Evolutionary conservation across 1,140 invertebrate genomes (phyloP).

Genomic region (Acyrthosiphon pisum): DNA sequence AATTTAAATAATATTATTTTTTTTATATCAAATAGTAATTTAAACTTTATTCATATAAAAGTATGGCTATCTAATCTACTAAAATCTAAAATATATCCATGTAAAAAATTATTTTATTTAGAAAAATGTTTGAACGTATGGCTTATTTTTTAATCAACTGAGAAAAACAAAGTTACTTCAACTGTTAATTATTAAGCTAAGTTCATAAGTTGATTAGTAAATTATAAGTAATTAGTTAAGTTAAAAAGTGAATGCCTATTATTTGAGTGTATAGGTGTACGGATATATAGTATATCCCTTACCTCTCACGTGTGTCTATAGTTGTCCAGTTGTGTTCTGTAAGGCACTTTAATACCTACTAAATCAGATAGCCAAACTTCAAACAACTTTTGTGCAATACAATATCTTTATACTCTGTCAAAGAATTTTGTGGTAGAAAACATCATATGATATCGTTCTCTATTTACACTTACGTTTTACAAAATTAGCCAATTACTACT

Average conservation of each 20-base stretch:
- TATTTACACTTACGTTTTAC: not conserved
- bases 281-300: not conserved
- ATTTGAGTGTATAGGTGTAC: not conserved
- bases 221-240: too few species aligned
- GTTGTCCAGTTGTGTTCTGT: not conserved
- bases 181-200: too few species aligned
- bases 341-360: not conserved
- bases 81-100: too few species aligned
- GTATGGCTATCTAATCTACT: too few species aligned
- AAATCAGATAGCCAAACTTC: not conserved
- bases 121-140: too few species aligned
- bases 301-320: not conserved
- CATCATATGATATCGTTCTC: not conserved
- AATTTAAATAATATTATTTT: too few species aligned
- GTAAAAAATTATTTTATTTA: too few species aligned
- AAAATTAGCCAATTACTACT: not conserved
- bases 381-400: not conserved
- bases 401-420: not conserved
- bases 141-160: too few species aligned
- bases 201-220: too few species aligned
- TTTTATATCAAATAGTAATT: too few species aligned
- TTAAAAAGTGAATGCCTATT: not conserved
- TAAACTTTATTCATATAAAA: too few species aligned
- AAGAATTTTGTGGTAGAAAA: not conserved
- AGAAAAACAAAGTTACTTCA: too few species aligned